phyloP scores from a whole-genome alignment of 2,888 invertebrate genomes.

The Heteromurus nitidus region DNA sequence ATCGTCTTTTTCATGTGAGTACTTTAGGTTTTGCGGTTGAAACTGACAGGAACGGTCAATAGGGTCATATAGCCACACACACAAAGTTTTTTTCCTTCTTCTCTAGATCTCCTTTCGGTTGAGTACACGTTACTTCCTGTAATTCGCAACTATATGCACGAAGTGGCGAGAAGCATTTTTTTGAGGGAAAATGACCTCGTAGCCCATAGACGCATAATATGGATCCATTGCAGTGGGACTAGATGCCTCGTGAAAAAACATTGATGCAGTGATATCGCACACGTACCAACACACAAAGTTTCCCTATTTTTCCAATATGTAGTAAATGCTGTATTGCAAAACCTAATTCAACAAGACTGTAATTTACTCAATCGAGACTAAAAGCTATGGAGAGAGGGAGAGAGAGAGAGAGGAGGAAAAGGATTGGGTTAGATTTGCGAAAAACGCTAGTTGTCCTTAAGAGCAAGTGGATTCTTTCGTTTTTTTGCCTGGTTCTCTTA shows the following conservation, averaged over 20 bases:
- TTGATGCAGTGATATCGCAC: slow-evolving; percentile 14
- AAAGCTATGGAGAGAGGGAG: slow-evolving; percentile 32
- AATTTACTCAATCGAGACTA: slow-evolving; percentile 58
- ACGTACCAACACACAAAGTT: background rate
- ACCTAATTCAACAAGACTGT: slow-evolving; percentile 55
- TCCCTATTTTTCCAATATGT: background rate
- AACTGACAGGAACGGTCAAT: slow-evolving; percentile 47
- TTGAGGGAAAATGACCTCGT: slow-evolving; percentile 36
- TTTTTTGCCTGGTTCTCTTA: background rate
- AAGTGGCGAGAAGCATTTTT: slow-evolving; percentile 3
- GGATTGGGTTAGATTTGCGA: slow-evolving; percentile 54
- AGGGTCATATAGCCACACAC: slow-evolving; percentile 25
- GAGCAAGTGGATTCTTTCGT: slow-evolving; percentile 2
- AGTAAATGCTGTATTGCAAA: slow-evolving; percentile 25
- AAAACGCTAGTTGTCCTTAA: slow-evolving; percentile 5
- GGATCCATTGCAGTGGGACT: background rate
- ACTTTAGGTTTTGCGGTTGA: slow-evolving; percentile 30
- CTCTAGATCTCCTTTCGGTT: background rate
- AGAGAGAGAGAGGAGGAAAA: slow-evolving; percentile 16
- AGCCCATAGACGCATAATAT: slow-evolving; percentile 27
- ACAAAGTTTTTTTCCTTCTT: background rate
- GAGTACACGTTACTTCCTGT: slow-evolving; percentile 25
- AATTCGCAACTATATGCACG: background rate
- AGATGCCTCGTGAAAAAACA: background rate
- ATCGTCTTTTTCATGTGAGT: background rate